phyloP scores from a whole-genome alignment of 2,113 vertebrate genomes.

The Oxyura jamaicensis region DNA sequence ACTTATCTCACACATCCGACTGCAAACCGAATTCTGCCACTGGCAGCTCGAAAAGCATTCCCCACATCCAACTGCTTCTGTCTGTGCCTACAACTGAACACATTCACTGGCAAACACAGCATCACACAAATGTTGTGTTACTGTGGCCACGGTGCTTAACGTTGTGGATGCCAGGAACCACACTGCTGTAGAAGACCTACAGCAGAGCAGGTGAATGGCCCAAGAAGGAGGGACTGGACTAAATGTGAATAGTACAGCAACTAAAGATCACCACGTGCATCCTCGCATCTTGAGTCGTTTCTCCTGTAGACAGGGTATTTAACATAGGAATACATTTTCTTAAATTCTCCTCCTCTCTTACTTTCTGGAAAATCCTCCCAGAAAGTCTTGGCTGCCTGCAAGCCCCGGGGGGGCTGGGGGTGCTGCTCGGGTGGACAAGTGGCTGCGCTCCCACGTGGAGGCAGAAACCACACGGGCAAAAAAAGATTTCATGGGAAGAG shows the following conservation, averaged over 20 bases:
- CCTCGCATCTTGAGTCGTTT: neutral
- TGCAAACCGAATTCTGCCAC: neutral
- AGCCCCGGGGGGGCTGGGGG: neutral
- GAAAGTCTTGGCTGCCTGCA: constrained; percentile 11
- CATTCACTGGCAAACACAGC: neutral
- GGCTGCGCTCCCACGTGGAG: neutral
- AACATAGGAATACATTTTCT: neutral
- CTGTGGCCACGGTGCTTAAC: neutral
- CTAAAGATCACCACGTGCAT: neutral
- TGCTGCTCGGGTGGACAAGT: constrained; percentile 31
- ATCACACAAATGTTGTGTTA: neutral
- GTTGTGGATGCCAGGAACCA: neutral
- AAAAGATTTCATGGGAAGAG: constrained; percentile 44
- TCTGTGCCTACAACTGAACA: neutral
- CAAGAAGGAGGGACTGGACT: neutral
- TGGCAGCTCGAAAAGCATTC: neutral
- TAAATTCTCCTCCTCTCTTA: constrained; percentile 1
- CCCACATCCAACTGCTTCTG: neutral
- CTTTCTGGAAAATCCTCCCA: constrained; percentile 35
- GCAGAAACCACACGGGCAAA: constrained; percentile 44
- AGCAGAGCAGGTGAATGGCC: neutral
- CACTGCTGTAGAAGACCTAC: neutral
- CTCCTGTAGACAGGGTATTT: neutral
- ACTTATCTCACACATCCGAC: neutral
- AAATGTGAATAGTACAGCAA: neutral